Evolutionary conservation across 2,888 invertebrate genomes (phyloP).

Genomic region (Aspidiotus destructor): DNA sequence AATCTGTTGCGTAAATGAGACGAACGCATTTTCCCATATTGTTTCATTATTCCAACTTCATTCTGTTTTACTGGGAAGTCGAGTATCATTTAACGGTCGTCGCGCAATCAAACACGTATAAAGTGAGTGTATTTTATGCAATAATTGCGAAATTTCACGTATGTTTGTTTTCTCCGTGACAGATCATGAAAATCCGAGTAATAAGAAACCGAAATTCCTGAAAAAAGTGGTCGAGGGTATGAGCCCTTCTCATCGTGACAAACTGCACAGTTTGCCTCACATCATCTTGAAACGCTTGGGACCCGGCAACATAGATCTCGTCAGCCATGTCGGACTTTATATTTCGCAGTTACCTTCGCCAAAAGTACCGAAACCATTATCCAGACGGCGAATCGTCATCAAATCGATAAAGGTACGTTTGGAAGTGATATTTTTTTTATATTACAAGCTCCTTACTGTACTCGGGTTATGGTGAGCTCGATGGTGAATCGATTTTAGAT

Average conservation of each 20-base stretch:
- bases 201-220: constrained; percentile 15
- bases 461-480: no score
- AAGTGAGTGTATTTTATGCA: no score
- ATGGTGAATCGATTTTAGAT: no score
- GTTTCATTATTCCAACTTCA: no score
- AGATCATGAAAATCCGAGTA: constrained; percentile 18
- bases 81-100: no score
- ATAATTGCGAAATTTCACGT: no score
- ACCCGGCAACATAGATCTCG: constrained; percentile 26
- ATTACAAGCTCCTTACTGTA: no score
- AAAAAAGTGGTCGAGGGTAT: constrained; percentile 23
- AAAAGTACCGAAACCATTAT: constrained; percentile 27
- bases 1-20: no score
- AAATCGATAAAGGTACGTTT: constrained; percentile 23
- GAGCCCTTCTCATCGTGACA: constrained; percentile 17
- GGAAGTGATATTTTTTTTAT: not conserved
- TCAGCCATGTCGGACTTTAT: constrained; percentile 25
- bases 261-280: constrained; percentile 16
- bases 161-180: not conserved
- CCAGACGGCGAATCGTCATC: constrained; percentile 22
- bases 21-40: no score
- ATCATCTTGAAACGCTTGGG: constrained; percentile 24
- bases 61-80: no score
- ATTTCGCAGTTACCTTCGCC: constrained; percentile 24
- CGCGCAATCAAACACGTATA: no score